Base-by-base conservation (phyloP, 2,113 vertebrate genomes). In the Nicator chloris region DNA sequence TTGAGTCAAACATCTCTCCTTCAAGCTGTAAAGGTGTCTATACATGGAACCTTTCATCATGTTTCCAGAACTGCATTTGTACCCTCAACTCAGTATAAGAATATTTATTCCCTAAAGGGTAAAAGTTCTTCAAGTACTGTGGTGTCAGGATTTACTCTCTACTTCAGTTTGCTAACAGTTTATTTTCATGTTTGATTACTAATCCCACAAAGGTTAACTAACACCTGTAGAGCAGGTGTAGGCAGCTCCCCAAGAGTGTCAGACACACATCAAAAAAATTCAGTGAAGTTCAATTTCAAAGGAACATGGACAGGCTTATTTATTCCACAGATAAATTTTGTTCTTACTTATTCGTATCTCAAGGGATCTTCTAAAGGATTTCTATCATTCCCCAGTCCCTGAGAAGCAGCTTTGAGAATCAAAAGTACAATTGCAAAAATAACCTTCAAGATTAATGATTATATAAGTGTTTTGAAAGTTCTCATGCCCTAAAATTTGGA, bases 391-490 rank as follows among this genome's bases (percentile, higher is more conserved):
- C 10, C 42, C 31, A 86, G 50, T 86, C 73, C 31, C 24, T 66
- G 35, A 50, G 61, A 95, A 89, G 88, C n/a, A 82, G 80, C 47
- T 88, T 57, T 71, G 44, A 86, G 82, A 93, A 88, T 86, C 87
- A 87, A 49, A 96, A 87, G 60, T 47, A 72, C 37, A 92, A 93
- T 77, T 94, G 93, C 30, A 56, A 59, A 54, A 75, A 83, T 45
- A 70, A 92, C 73, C 69, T 59, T 90, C 81, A 92, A 92, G 84
- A 90, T 91, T 45, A 96, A 54, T 39, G 68, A 86, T 86, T 92
- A 75, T 64, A 7, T 42, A 86, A 95, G 68, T 54, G 28, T 65
- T 92, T 92, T 95, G 35, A 61, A 94, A 88, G 51, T 35, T 82
- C 30, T 85, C 44, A 42, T 30, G 33, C 6, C 87, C n/a, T 96